Base-by-base conservation (phyloP, 2,797 vertebrate genomes). In the Argentina silus region DNA sequence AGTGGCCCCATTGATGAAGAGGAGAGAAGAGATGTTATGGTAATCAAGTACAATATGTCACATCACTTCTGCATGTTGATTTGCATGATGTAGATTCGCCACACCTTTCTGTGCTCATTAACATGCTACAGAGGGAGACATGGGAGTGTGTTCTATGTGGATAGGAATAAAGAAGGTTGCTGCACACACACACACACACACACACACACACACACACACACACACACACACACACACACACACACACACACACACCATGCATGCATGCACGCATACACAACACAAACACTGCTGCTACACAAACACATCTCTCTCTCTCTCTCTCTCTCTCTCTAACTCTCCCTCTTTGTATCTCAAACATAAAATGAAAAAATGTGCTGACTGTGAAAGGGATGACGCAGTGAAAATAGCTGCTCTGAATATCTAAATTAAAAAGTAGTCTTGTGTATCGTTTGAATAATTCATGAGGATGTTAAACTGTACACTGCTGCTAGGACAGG, bases 361-460 rank as follows among this genome's bases (percentile, higher is more conserved):
- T 63, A 44, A 81, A 84, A 81, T 63, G 66, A 62, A 64, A 73
- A 57, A 89, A 91, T 82, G 69, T 89, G 91, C 92, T 92, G 92
- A 93, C 89, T 83, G 80, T 76, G 79, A 86, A 83, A 77, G 63
- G 81, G 81, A 88, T 87, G 90, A 90, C 74, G 85, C 87, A 79
- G 87, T 81, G 81, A 90, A 90, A 88, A 86, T 74, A 80, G 81
- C 70, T 57, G 81, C 81, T 84, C 83, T 86, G 88, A 89, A 91
- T 87, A 87, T 91, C 83, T 87, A 89, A 91, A 93, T 92, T 86
- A 91, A 92, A 36, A 90, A 87, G 82, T 77, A 81, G 81, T 82
- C 85, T 85, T 86, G 86, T 90, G 83, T 85, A 83, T 88, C 71
- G 8, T 50, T 57, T 93, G 83, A 92, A 93, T 93, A 87, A 93